Base-by-base conservation (phyloP, 2,888 invertebrate genomes). In the Parnassius glacialis region DNA sequence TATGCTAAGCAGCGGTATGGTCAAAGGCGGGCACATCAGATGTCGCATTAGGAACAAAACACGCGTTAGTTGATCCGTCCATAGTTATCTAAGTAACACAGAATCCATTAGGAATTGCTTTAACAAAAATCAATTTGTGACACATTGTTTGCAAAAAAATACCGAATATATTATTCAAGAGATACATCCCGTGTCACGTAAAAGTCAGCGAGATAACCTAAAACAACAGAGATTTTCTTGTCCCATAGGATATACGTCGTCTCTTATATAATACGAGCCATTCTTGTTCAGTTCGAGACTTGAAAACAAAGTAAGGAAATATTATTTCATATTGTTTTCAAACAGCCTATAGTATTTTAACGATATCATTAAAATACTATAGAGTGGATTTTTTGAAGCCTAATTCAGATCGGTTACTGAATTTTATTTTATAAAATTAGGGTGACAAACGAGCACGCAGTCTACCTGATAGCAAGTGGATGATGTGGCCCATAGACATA, bases 11-110 rank as follows among this genome's bases (percentile, higher is more conserved):
- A 45, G 44, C 51, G 47, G 45, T 44, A 13, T 45, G n/a, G 12
- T n/a, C 11, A 52, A 3, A 47, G n/a, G 51, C 50, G 7, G 34
- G 13, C 25, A 56, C 45, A n/a, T 51, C 9, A 45, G 25, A 55
- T 47, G 52, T 20, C 54, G 16, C 58, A 55, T 62, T 59, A 44
- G 41, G 43, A 47, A 52, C 47, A 43, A 20, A 52, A 13, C n/a
- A 52, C 43, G 52, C 25, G 47, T 45, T 52, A 54, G 25, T 20
- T 20, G n/a, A 52, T 45, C 55, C n/a, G 10, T 48, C 41, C 16
- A 52, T 59, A 41, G 43, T 43, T 11, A 43, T 43, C 1, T 34
- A 34, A 34, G 5, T 34, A 34, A 34, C 34, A 34, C 34, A 34
- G 34, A 34, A 34, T 34, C 7, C 0, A 34, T 1, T 34, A 34